Evolutionary conservation across 1,140 invertebrate genomes (phyloP), one percentile per base, ranked within the genome.

Genomic region (Halictus rubicundus): DNA sequence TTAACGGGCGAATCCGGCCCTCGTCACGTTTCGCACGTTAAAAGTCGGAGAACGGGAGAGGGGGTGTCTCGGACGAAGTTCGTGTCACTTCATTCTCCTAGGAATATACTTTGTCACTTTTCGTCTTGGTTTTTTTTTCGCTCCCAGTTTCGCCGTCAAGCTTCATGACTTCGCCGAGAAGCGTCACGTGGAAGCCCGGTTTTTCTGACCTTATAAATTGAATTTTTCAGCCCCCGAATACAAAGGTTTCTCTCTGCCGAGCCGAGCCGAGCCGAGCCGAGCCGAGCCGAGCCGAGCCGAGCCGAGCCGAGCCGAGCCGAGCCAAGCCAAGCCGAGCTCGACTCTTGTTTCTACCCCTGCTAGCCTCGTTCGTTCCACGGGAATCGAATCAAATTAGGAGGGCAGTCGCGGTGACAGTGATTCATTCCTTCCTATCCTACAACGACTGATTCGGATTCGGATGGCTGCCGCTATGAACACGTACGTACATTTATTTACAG

Each of bases 141-240:
- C 80, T 54, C 72, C 63, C 52, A 76, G 74, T 61, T 54, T 74
- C 46, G 71, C 54, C 65, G 74, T 75, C 57, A 83, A 80, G 81
- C 78, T 74, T 82, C 80, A 72, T 61, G 80, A 83, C 73, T 70
- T 74, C 64, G 80, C 83, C 81, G 78, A 66, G 32, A 83, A 83
- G 78, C 80, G 81, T 78, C 85, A 68, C 84, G 76, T 78, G 85
- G 84, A 87, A 87, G 85, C 82, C 85, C 85, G 68, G 60, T 78
- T 76, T 80, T 78, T 83, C 64, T 76, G 78, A 83, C 73, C 73
- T 86, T 77, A 71, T 69, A 80, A 74, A 86, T 85, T 85, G 74
- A 86, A 86, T 78, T 61, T 86, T 59, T 86, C 84, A 71, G 32
- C 32, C 42, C 61, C 46, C 60, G 64, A 27, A 65, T 39, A 23